Base-by-base conservation (phyloP, 2,888 invertebrate genomes). In the Abrostola triplasia region DNA sequence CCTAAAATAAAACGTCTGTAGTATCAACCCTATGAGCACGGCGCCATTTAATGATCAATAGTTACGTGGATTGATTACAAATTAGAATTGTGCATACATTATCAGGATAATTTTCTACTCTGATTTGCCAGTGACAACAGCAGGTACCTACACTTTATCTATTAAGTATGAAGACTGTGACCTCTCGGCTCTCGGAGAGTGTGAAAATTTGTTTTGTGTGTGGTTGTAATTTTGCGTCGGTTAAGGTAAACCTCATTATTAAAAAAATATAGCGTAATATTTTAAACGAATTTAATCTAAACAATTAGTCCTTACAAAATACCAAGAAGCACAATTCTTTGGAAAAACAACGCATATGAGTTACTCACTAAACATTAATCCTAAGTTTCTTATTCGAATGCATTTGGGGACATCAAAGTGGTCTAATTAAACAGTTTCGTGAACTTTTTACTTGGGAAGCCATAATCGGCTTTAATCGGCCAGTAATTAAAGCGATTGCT, bases 391-490 rank as follows among this genome's bases (percentile, higher is more conserved):
- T 78, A 67, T 74, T 74, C 74, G 77, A 62, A 79, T 79, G 60
- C 65, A 66, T 78, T 73, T 73, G 64, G 64, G 58, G 64, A 70
- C 79, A 74, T 72, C 58, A 67, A 44, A 72, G 67, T 67, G 73
- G 70, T 76, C 68, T 83, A 83, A 83, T 83, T 83, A 83, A 83
- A 82, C 77, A 73, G 82, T 82, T 80, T 79, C 72, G 69, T 67
- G 62, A 68, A 64, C 72, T 81, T 80, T 80, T 81, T 81, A 76
- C 75, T 62, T 65, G 48, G 44, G 72, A 67, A 69, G 67, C 83
- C 84, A 79, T 84, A 84, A 84, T 83, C 83, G 83, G 67, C 60
- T 65, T 83, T 82, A 84, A 84, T 82, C 83, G 85, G 66, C 59
- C 38, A 58, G 67, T 83, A 84, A 84, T 84, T 84, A 84, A 78